phyloP scores from a whole-genome alignment of 2,888 invertebrate species.

The Temnothorax ravouxi region DNA sequence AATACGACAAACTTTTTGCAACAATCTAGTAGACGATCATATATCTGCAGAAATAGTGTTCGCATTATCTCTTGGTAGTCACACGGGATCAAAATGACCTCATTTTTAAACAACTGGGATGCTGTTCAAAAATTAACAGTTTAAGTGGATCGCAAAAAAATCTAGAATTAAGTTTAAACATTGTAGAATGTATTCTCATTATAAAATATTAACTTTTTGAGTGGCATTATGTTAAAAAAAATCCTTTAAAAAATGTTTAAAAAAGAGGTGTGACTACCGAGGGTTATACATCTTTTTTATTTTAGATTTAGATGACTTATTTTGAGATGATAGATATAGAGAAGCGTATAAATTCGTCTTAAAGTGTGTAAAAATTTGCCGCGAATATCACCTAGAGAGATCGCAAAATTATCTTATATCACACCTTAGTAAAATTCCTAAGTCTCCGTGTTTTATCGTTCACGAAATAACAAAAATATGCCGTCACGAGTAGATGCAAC shows the following conservation, averaged over 20 bases:
- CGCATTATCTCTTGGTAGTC: not conserved
- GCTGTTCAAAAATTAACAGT: too few species aligned
- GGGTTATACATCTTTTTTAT: not conserved
- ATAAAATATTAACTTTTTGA: too few species aligned
- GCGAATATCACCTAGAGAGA: not conserved
- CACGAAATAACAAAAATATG: not conserved
- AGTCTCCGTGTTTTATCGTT: not conserved
- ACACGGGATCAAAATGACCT: too few species aligned
- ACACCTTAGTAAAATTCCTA: conserved; percentile 2
- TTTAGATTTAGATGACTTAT: not conserved
- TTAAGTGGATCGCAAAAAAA: too few species aligned
- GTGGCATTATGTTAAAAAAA: too few species aligned
- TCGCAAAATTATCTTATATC: not conserved
- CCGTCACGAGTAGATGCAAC: conserved; percentile 1
- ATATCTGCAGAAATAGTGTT: not conserved
- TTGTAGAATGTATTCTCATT: too few species aligned
- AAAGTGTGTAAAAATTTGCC: not conserved
- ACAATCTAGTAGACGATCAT: not conserved
- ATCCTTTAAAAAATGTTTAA: too few species aligned
- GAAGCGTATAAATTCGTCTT: not conserved
- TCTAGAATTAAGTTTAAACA: too few species aligned
- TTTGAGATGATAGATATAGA: not conserved
- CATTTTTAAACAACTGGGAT: too few species aligned
- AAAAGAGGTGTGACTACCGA: too few species aligned
- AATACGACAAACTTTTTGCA: not conserved